Conservation (phyloP, 92 coral and sea anemone genomes). For the Phenganax marumi region DNA sequence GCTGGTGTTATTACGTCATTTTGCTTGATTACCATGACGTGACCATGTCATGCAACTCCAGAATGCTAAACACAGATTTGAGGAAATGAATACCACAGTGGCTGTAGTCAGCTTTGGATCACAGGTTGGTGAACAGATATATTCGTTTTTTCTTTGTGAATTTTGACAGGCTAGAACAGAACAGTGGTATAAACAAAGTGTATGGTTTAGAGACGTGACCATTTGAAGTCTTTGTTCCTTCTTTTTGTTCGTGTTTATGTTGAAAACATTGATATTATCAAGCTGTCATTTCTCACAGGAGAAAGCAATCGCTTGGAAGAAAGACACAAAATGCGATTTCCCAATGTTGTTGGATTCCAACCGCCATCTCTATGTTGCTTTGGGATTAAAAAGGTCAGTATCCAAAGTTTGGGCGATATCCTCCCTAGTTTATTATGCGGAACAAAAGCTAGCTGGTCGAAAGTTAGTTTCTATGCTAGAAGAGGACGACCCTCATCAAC, state of each 20-base stretch:
- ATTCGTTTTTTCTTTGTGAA: not conserved
- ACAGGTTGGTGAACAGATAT: slow-evolving; percentile 56
- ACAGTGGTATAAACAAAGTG: not conserved
- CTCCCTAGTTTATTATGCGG: slow-evolving; percentile 79
- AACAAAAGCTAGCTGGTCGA: slow-evolving; percentile 76
- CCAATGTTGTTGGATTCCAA: slow-evolving; percentile 71
- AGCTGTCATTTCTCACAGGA: slow-evolving; percentile 46
- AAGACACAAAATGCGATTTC: slow-evolving; percentile 73
- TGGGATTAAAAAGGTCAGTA: slow-evolving; percentile 81
- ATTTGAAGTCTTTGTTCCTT: not conserved
- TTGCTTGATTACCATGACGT: slow-evolving; percentile 99
- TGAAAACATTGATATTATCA: not conserved
- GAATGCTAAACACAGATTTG: slow-evolving; percentile 65
- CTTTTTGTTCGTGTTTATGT: not conserved
- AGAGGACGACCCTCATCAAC: slow-evolving; percentile 84
- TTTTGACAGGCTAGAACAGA: not conserved
- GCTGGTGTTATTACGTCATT: slow-evolving; percentile 83
- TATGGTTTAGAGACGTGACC: not conserved
- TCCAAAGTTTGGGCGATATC: slow-evolving; percentile 72
- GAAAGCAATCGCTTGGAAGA: slow-evolving; percentile 77
- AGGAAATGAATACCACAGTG: slow-evolving; percentile 67
- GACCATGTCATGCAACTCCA: slow-evolving; percentile 84
- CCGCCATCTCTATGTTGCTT: slow-evolving; percentile 65
- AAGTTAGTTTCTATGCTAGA: slow-evolving; percentile 63
- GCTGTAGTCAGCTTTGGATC: slow-evolving; percentile 88